Evolutionary conservation across 1,140 invertebrate genomes (phyloP).

Genomic region (Muscidifurax raptorellus): DNA sequence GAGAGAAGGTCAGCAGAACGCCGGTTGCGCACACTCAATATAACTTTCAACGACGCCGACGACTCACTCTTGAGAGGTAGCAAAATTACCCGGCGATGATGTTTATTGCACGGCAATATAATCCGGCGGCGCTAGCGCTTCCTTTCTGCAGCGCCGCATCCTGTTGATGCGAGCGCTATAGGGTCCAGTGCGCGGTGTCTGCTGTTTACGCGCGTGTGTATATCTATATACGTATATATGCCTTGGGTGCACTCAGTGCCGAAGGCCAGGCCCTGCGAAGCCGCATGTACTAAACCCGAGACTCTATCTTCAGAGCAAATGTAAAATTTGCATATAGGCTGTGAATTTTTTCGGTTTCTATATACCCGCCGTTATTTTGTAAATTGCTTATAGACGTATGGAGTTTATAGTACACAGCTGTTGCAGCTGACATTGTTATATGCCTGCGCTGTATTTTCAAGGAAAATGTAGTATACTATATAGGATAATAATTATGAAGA

Average conservation of each 20-base stretch:
- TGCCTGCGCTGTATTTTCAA: no score
- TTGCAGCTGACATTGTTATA: not conserved
- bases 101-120: constrained; percentile 53
- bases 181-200: constrained; percentile 39
- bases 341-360: not conserved
- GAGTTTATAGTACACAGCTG: no score
- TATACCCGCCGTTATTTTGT: not conserved
- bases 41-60: not conserved
- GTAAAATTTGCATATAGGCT: not conserved
- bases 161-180: constrained; percentile 52
- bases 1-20: not conserved
- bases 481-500: no score
- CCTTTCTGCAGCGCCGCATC: constrained; percentile 51
- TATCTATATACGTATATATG: not conserved
- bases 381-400: not conserved
- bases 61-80: not conserved
- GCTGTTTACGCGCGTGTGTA: not conserved
- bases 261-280: not conserved
- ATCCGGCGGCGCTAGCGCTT: constrained; percentile 34
- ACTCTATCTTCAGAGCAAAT: not conserved
- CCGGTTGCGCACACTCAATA: not conserved
- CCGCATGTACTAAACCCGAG: not conserved
- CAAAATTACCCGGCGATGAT: constrained; percentile 51
- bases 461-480: no score
- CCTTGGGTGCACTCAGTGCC: not conserved